Evolutionary conservation across 2,113 vertebrate genomes (phyloP).

Genomic region (Sinocyclocheilus maitianheensis): DNA sequence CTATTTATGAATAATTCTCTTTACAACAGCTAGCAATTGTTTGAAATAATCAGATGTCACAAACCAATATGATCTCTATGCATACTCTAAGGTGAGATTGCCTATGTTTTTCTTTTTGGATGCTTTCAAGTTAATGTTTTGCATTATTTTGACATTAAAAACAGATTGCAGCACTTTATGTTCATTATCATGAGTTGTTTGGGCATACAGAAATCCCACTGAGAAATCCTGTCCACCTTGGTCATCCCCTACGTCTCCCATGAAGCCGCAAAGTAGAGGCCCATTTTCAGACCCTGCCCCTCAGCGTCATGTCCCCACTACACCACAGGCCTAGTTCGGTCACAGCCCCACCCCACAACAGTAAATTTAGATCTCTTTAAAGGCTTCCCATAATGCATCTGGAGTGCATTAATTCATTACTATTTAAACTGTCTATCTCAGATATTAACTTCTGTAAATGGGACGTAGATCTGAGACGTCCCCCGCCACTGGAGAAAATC

Average conservation of each 20-base stretch:
- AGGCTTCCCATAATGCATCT: constrained; percentile 78
- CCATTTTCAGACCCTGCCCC: constrained; percentile 63
- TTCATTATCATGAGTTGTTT: constrained; percentile 55
- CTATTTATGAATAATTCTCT: neutral
- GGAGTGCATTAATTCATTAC: constrained; percentile 76
- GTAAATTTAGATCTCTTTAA: constrained; percentile 82
- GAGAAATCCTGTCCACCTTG: constrained; percentile 60
- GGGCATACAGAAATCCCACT: constrained; percentile 60
- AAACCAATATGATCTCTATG: neutral
- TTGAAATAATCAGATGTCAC: constrained; percentile 28
- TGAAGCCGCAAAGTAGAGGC: constrained; percentile 59
- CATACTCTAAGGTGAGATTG: neutral
- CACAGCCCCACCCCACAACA: constrained; percentile 68
- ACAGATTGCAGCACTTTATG: constrained; percentile 53
- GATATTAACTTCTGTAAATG: constrained; percentile 80
- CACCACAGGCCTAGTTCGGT: constrained; percentile 64
- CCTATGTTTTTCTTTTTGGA: neutral
- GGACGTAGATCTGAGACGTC: constrained; percentile 79
- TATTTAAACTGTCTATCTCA: constrained; percentile 74
- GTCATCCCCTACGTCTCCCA: constrained; percentile 58
- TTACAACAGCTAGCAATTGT: neutral
- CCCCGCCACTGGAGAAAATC: constrained; percentile 76
- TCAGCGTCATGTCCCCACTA: constrained; percentile 56
- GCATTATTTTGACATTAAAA: neutral
- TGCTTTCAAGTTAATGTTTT: neutral